Evolutionary conservation across 1,140 invertebrate genomes (phyloP).

Genomic region (Listronotus bonariensis): DNA sequence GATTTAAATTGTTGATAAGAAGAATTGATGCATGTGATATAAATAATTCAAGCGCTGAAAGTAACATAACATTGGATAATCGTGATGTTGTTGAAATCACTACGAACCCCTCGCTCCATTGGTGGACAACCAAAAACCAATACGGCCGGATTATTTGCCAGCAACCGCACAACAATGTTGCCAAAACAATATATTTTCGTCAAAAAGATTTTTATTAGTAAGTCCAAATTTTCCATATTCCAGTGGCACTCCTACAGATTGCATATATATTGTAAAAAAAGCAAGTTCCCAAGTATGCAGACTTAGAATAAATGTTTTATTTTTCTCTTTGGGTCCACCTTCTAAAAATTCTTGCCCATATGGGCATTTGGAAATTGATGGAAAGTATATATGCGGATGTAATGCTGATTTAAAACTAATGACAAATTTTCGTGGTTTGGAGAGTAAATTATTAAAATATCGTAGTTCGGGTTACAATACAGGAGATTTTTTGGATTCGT

Average conservation of each 20-base stretch:
- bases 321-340: conserved; percentile 59
- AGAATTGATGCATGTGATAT: conserved; percentile 36
- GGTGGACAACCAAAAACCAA: conserved; percentile 1
- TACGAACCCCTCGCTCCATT: not conserved
- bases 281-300: conserved; percentile 58
- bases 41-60: not conserved
- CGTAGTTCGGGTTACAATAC: conserved; percentile 38
- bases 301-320: conserved; percentile 61
- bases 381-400: conserved; percentile 62
- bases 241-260: conserved; percentile 52
- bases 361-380: conserved; percentile 62
- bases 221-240: conserved; percentile 63
- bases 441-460: conserved; percentile 54
- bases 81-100: not conserved
- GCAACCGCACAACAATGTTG: conserved; percentile 45
- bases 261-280: conserved; percentile 59
- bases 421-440: conserved; percentile 45
- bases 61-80: not conserved
- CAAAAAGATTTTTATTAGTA: conserved; percentile 58
- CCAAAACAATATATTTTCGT: conserved; percentile 56
- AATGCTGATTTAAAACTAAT: conserved; percentile 58
- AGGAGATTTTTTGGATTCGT: conserved; percentile 58
- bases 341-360: conserved; percentile 55
- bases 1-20: conserved; percentile 61
- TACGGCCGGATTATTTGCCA: conserved; percentile 11